These are phyloP conservation scores for Steatornis caripensis DNA, from an alignment of 2,113 vertebrate species.

Conservation along the genomic window DNA sequence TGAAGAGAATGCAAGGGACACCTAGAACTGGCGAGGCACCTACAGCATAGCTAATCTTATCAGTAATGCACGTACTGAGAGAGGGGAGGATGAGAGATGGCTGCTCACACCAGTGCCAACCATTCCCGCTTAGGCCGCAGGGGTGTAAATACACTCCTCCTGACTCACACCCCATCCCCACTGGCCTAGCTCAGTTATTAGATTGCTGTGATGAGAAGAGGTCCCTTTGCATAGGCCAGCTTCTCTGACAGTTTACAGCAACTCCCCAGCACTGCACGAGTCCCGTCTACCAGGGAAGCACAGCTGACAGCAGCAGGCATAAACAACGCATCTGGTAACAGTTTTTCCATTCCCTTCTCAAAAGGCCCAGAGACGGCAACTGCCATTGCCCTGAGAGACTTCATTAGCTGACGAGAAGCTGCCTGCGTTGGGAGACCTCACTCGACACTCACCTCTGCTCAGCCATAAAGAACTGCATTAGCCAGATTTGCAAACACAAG, in stretches of 20 bases:
- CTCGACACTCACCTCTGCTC: neutral
- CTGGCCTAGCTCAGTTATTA: neutral
- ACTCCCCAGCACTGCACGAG: neutral
- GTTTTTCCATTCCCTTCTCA: neutral
- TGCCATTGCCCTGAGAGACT: neutral
- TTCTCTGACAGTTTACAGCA: neutral
- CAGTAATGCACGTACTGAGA: neutral
- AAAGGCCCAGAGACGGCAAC: neutral
- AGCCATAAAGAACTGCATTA: slow-evolving; percentile 11
- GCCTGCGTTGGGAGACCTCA: neutral
- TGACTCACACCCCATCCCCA: accelerated
- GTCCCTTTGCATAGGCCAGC: neutral
- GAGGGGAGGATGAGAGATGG: neutral
- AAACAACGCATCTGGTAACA: neutral
- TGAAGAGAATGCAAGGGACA: neutral
- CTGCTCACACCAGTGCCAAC: neutral
- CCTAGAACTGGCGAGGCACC: neutral
- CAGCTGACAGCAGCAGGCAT: neutral
- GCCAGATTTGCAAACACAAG: slow-evolving; percentile 12
- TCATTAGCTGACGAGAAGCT: neutral
- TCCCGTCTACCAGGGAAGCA: neutral
- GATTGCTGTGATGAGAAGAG: neutral
- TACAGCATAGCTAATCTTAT: neutral
- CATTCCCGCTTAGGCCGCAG: neutral
- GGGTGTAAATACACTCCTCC: neutral